Conservation (phyloP, 2,113 vertebrate species). For the Oreochromis aureus region DNA sequence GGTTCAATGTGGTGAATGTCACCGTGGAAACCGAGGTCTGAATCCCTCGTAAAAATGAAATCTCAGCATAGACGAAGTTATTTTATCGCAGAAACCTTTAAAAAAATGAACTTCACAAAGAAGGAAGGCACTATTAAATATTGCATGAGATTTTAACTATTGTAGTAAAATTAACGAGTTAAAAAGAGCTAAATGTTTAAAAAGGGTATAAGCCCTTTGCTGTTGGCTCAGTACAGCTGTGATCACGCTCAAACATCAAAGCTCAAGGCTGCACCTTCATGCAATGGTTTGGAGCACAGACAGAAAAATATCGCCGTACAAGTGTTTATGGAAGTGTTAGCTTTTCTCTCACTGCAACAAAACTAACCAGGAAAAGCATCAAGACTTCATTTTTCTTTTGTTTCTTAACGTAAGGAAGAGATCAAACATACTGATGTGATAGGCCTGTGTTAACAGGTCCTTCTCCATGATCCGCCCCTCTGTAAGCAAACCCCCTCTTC, state of each 20-base stretch:
- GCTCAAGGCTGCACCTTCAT: neutral
- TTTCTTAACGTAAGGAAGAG: neutral
- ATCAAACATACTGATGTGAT: constrained; percentile 81
- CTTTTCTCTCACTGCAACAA: neutral
- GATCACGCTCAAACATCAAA: neutral
- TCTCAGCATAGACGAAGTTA: neutral
- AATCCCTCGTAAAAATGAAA: neutral
- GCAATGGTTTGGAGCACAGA: neutral
- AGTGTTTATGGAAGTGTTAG: neutral
- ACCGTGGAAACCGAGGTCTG: neutral
- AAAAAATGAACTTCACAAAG: neutral
- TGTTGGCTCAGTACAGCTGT: neutral
- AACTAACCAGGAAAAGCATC: neutral
- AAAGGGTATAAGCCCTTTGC: neutral
- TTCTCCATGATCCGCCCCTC: constrained; percentile 82
- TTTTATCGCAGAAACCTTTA: neutral
- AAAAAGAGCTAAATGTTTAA: neutral
- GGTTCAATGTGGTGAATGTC: neutral
- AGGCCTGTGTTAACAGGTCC: constrained; percentile 87
- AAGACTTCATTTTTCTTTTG: neutral
- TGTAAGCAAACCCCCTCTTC: constrained; percentile 59
- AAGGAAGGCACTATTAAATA: neutral
- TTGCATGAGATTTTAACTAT: neutral
- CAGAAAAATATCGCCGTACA: neutral
- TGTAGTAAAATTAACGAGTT: neutral